Percentiles rank a stretch among this genome's conserved stretches.
These are phyloP conservation scores for Opisthocomus hoazin DNA, from an alignment of 2,113 vertebrate species.

Conservation along the genomic window DNA sequence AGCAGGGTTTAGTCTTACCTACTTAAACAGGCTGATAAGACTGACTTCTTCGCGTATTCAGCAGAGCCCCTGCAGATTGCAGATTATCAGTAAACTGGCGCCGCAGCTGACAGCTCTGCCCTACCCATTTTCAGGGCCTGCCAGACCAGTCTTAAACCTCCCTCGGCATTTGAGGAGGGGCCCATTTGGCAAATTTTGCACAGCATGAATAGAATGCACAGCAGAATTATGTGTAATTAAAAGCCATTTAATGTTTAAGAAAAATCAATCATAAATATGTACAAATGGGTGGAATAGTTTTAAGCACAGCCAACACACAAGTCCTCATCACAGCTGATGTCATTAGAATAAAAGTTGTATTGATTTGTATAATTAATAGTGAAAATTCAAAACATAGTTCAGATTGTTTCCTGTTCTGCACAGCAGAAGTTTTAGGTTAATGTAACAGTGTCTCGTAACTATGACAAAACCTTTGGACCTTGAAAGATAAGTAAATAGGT, in stretches of 20 bases:
- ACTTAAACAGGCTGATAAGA: not conserved
- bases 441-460: constrained; percentile 58
- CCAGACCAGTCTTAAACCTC: not conserved
- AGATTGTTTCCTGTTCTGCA: constrained; percentile 41
- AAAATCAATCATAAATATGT: not conserved
- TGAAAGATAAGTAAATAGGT: constrained; percentile 68
- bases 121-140: not conserved
- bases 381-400: constrained; percentile 23
- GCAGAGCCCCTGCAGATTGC: not conserved
- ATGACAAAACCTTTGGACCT: constrained; percentile 66
- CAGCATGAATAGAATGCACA: not conserved
- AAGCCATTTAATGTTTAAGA: not conserved
- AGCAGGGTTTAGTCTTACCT: not conserved
- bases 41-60: not conserved
- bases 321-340: not conserved
- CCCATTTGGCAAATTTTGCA: not conserved
- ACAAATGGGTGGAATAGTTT: not conserved
- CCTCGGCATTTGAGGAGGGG: not conserved
- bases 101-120: not conserved
- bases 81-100: not conserved
- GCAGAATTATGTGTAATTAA: not conserved
- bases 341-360: not conserved
- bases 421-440: constrained; percentile 61
- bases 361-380: not conserved
- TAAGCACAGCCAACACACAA: not conserved